A percentile compares a stretch with the other conserved stretches of the same genome.
These are phyloP conservation scores for Zaprionus inermis DNA, from an alignment of 1,140 invertebrate genomes.

Conservation along the genomic window DNA sequence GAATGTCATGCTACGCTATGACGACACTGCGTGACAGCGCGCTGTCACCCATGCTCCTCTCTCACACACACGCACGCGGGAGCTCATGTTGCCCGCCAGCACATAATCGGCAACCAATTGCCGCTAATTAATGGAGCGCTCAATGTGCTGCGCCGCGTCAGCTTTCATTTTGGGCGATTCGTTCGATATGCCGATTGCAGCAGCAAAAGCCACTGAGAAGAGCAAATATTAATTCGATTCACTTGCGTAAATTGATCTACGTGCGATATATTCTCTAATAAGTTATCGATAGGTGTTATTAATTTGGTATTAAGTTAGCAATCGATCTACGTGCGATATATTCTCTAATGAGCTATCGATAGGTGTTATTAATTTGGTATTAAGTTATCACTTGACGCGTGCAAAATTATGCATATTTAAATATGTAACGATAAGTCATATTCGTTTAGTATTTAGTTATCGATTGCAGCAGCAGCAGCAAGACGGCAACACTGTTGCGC, in stretches of 20 bases:
- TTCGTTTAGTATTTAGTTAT: no score
- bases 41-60: not conserved
- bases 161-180: not conserved
- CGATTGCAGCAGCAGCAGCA: no score
- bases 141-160: not conserved
- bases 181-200: not conserved
- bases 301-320: not conserved
- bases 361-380: no score
- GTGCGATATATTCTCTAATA: not conserved
- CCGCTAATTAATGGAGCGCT: not conserved
- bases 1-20: slow-evolving; percentile 32
- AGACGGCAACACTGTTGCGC: no score
- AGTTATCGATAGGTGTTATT: no score
- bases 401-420: no score
- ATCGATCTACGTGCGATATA: not conserved
- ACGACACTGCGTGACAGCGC: slow-evolving; percentile 37
- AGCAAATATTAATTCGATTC: slow-evolving; percentile 1
- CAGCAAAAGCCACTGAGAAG: not conserved
- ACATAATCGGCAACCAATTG: slow-evolving; percentile 2
- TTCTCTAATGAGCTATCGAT: no score
- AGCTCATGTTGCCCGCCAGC: not conserved
- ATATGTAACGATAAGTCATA: no score
- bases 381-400: no score
- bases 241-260: not conserved
- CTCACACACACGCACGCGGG: no score